Percentiles rank a stretch among this genome's conserved stretches.
These are phyloP conservation scores for Arnoldichthys spilopterus DNA, from an alignment of 2,797 vertebrate genomes.

Conservation along the genomic window DNA sequence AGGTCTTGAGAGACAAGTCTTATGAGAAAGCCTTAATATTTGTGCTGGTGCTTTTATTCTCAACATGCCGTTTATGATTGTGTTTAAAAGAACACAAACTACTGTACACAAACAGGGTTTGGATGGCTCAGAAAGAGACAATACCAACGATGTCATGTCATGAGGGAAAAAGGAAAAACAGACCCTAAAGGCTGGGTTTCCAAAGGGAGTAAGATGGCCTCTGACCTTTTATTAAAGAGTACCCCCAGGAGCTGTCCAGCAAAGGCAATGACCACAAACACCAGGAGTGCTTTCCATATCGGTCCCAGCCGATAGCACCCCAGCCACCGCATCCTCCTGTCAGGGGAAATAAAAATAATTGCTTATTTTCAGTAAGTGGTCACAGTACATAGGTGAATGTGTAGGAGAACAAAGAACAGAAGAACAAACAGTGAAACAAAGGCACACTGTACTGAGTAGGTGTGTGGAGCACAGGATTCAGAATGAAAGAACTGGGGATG, in stretches of 20 bases:
- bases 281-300: slow-evolving; percentile 82
- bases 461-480: neutral
- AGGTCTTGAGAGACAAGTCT: no score
- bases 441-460: neutral
- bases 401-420: neutral
- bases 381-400: neutral
- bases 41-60: no score
- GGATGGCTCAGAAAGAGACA: neutral
- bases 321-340: slow-evolving; percentile 80
- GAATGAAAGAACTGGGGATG: neutral
- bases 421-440: neutral
- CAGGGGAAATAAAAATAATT: neutral
- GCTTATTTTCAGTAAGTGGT: slow-evolving; percentile 1
- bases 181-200: neutral
- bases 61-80: neutral
- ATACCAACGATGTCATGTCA: neutral
- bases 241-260: slow-evolving; percentile 85
- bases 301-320: slow-evolving; percentile 74
- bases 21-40: no score
- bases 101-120: neutral
- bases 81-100: neutral
- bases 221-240: slow-evolving; percentile 86
- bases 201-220: neutral
- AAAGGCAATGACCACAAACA: slow-evolving; percentile 85
- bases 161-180: neutral